Percentiles rank a stretch among this genome's conserved stretches.
Evolutionary conservation across 2,888 invertebrate genomes (phyloP).

Genomic region (Hirtodrosophila duncani): DNA sequence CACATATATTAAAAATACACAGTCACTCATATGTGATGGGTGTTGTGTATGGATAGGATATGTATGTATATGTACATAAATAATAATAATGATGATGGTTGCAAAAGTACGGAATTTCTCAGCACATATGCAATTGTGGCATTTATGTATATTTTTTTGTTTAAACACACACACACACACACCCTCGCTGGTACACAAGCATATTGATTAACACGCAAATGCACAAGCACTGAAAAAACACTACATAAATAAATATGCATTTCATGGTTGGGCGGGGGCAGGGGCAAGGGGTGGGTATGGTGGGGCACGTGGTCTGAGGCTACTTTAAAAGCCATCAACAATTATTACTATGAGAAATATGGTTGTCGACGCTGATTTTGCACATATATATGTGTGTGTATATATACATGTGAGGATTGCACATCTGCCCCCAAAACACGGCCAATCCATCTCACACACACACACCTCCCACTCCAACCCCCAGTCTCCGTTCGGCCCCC

Average conservation of each 20-base stretch:
- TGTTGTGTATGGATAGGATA: conserved; percentile 3
- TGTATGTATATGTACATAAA: conserved; percentile 25
- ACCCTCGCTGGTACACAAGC: conserved; percentile 13
- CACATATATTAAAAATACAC: no score
- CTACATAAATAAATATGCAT: conserved; percentile 56
- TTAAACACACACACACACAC: conserved; percentile 17
- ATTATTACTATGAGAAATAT: conserved; percentile 44
- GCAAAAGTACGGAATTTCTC: conserved; percentile 42
- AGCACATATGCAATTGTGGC: conserved; percentile 35
- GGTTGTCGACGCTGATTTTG: conserved; percentile 56
- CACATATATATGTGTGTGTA: conserved; percentile 4
- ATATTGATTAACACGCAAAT: conserved; percentile 67
- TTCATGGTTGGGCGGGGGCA: background rate
- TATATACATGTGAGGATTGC: conserved; percentile 7
- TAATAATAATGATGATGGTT: conserved; percentile 53
- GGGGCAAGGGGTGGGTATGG: background rate
- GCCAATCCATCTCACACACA: no score
- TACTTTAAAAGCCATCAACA: conserved; percentile 63
- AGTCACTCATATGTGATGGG: conserved; percentile 17
- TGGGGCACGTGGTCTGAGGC: conserved; percentile 22
- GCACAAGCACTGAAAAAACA: conserved; percentile 51
- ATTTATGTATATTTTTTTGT: conserved; percentile 25
- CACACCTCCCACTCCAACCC: background rate
- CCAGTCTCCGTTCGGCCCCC: background rate
- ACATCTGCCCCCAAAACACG: no score